Base-by-base conservation (phyloP, 1,140 invertebrate genomes). In the Drosophila rufa region DNA sequence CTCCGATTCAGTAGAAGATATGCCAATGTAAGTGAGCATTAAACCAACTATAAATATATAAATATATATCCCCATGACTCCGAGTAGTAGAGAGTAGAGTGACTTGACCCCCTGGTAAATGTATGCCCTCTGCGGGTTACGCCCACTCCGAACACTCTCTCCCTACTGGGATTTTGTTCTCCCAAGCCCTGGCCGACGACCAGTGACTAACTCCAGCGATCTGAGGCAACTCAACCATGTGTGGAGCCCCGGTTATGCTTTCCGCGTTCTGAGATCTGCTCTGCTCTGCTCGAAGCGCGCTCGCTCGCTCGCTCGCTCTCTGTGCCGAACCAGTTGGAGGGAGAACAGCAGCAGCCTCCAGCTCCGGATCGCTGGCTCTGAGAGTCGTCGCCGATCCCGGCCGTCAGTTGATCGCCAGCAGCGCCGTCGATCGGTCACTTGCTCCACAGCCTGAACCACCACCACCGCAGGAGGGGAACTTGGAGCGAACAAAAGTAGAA, bases 351-450 rank as follows among this genome's bases (percentile, higher is more conserved):
- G 27, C 25, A 19, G 40, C 38, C 25, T 40, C 36, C 38, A 64
- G 30, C 27, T 33, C 43, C 15, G 46, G 25, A 17, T 47, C 27
- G 15, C 14, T 33, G 14, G 42, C 51, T 57, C 27, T 43, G 58
- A 48, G 61, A 56, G 38, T 14, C 14, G 27, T 46, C 27, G 14
- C n/a, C 36, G 5, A 43, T 40, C 14, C 38, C 38, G 43, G 38
- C 33, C 38, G 33, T 58, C 48, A 76, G 79, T 80, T 65, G 56
- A 61, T 71, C 25, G 66, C 46, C 59, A 79, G 76, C 59, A 51
- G 50, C 2, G 6, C 30, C 74, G 64, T 66, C 65, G 85, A 66
- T 25, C 64, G 55, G 59, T 67, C 60, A 62, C 19, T 45, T 30
- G 17, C 19, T n/a, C 9, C 53, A 25, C 22, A 25, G 14, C 46